Evolutionary conservation across 1,140 invertebrate species (phyloP).

Genomic region (Caenorhabditis briggsae): DNA sequence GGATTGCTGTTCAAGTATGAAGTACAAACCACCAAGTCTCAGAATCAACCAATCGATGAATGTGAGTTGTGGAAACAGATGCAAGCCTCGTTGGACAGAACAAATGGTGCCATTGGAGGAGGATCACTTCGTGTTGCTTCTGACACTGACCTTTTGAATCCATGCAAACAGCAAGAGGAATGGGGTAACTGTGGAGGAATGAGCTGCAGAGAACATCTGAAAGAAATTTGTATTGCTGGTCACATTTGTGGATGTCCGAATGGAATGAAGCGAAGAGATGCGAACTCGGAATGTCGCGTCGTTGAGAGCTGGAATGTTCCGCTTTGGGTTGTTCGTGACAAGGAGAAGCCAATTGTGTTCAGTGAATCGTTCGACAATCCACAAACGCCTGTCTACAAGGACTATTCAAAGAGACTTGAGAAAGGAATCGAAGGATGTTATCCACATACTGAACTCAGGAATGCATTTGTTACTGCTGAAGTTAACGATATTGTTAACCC

Average conservation of each 20-base stretch:
- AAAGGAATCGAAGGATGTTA: conserved; percentile 74
- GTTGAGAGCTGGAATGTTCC: conserved; percentile 76
- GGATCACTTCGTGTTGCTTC: conserved; percentile 72
- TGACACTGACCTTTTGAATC: conserved; percentile 75
- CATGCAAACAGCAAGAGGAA: conserved; percentile 69
- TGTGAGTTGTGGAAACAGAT: conserved; percentile 76
- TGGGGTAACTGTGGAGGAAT: conserved; percentile 74
- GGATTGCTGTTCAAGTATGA: conserved; percentile 75
- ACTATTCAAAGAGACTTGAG: conserved; percentile 72
- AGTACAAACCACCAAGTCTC: conserved; percentile 68
- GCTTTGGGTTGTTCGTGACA: conserved; percentile 72
- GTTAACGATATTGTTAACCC: conserved; percentile 77
- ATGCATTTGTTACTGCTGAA: conserved; percentile 75
- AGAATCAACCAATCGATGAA: conserved; percentile 70
- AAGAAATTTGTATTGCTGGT: conserved; percentile 74
- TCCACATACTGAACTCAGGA: conserved; percentile 73
- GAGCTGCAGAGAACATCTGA: conserved; percentile 68
- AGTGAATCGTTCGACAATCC: conserved; percentile 76
- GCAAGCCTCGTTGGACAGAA: conserved; percentile 69
- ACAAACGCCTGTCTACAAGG: conserved; percentile 71
- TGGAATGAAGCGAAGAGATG: conserved; percentile 72
- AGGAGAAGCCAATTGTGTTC: conserved; percentile 72
- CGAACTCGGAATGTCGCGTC: conserved; percentile 70
- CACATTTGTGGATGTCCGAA: conserved; percentile 73
- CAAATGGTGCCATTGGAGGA: conserved; percentile 74